Evolutionary conservation across 1,140 invertebrate species (phyloP), one percentile per base, ranked within the genome.

Genomic region (Drosophila subobscura): DNA sequence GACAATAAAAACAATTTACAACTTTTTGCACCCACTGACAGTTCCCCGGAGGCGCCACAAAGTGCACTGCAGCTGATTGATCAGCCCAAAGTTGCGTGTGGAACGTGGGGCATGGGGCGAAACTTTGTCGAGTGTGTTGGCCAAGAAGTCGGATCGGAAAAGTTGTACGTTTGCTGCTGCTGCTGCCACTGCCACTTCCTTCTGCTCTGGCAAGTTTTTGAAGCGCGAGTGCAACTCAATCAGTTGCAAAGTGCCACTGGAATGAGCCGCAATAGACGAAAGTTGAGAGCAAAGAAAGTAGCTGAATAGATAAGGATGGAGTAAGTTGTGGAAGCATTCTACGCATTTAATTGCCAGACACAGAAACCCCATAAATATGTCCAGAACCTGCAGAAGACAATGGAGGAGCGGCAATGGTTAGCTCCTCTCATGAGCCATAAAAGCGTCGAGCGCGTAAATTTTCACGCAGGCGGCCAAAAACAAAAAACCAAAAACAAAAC

Each of bases 191-290:
- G 60, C n/a, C n/a, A n/a, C n/a, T n/a, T n/a, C n/a, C n/a, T n/a
- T n/a, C n/a, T n/a, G n/a, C n/a, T n/a, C 53, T 57, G 44, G 68
- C 37, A 84, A 81, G 53, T 81, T 68, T 81, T 75, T 52, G 12
- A 10, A 63, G 65, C 75, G 65, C 47, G 47, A 67, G 45, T 84
- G 71, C 76, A 76, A 72, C 76, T 79, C 66, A 78, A 85, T 84
- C 72, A 72, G 61, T 60, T 65, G 42, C 46, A 57, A 70, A 51
- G 41, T 58, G 59, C 27, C 33, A 10, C 33, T 37, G 33, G 33
- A 37, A 12, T 1, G 3, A 37, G 33, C 4, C 46, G 37, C 16
- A 25, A 33, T 29, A 8, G 49, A 16, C 16, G 14, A 40, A 12
- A 8, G n/a, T 8, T 20, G 14, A 20, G 22, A 41, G 44, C 16